Evolutionary conservation across 2,888 invertebrate genomes (phyloP).

Genomic region (Callyntrura guangdongensis): DNA sequence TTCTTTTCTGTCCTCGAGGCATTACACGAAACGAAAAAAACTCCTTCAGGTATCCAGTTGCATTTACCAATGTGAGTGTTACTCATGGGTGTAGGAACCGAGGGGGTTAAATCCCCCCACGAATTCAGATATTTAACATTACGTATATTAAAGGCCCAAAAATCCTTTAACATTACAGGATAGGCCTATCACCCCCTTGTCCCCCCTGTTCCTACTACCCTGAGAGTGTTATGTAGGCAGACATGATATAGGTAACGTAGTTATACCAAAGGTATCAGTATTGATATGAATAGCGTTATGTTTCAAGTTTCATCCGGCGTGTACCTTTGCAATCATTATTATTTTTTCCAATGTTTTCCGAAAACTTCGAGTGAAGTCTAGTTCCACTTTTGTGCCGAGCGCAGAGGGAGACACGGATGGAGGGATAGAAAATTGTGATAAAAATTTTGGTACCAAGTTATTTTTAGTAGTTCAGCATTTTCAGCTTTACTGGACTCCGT

Average conservation of each 20-base stretch:
- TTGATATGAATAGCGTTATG: neutral
- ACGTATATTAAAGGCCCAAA: too few species aligned
- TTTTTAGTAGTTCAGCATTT: neutral
- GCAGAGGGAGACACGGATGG: neutral
- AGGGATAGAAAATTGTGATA: neutral
- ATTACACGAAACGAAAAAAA: slow-evolving; percentile 14
- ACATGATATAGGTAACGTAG: neutral
- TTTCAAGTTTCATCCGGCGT: neutral
- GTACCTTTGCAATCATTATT: slow-evolving; percentile 17
- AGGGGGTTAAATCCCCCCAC: too few species aligned
- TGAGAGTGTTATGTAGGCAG: too few species aligned
- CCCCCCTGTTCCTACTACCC: too few species aligned
- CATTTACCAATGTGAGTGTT: neutral
- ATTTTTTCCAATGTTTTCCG: slow-evolving; percentile 24
- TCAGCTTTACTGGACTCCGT: too few species aligned
- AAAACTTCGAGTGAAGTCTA: neutral
- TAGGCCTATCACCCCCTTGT: too few species aligned
- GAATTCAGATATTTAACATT: too few species aligned
- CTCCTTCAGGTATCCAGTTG: slow-evolving; percentile 17
- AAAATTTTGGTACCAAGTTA: neutral
- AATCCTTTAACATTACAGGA: too few species aligned
- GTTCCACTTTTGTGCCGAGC: neutral
- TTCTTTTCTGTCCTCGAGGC: slow-evolving; percentile 33
- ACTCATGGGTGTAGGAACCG: too few species aligned
- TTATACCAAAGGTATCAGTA: too few species aligned